Evolutionary conservation across 2,888 invertebrate genomes (phyloP).

Genomic region (Tholera decimalis): DNA sequence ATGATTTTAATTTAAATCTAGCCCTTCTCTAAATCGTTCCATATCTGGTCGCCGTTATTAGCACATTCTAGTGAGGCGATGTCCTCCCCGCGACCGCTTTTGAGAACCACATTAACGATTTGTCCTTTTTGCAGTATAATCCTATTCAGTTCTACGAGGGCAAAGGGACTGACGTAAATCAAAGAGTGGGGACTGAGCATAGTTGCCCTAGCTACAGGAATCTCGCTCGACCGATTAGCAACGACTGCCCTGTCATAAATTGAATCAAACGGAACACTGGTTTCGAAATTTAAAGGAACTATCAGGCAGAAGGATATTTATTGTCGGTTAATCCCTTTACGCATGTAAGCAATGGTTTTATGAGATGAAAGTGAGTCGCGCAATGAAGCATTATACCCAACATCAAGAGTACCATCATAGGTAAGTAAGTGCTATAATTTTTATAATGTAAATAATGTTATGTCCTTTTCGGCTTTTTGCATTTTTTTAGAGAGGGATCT

Average conservation of each 20-base stretch:
- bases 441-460: background rate
- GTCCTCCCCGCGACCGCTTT: conserved; percentile 71
- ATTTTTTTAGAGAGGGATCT: background rate
- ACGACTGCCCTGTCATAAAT: conserved; percentile 67
- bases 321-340: conserved; percentile 47
- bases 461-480: background rate
- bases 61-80: conserved; percentile 64
- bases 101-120: conserved; percentile 76
- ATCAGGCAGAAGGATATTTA: conserved; percentile 54
- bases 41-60: conserved; percentile 66
- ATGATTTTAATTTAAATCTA: conserved; percentile 86
- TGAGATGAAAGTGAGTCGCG: conserved; percentile 28
- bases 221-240: conserved; percentile 67
- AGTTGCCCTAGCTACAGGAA: conserved; percentile 69
- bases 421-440: background rate
- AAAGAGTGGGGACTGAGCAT: conserved; percentile 65
- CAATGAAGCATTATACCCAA: conserved; percentile 16
- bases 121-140: conserved; percentile 73
- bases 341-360: conserved; percentile 36
- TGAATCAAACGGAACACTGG: conserved; percentile 69
- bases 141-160: conserved; percentile 70
- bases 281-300: conserved; percentile 63
- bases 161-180: conserved; percentile 69
- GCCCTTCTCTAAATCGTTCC: conserved; percentile 69
- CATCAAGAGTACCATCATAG: background rate